A percentile compares a stretch with the other conserved stretches of the same genome.
These are phyloP conservation scores for Pterocles gutturalis DNA, from an alignment of 2,113 vertebrate species.

Conservation along the genomic window DNA sequence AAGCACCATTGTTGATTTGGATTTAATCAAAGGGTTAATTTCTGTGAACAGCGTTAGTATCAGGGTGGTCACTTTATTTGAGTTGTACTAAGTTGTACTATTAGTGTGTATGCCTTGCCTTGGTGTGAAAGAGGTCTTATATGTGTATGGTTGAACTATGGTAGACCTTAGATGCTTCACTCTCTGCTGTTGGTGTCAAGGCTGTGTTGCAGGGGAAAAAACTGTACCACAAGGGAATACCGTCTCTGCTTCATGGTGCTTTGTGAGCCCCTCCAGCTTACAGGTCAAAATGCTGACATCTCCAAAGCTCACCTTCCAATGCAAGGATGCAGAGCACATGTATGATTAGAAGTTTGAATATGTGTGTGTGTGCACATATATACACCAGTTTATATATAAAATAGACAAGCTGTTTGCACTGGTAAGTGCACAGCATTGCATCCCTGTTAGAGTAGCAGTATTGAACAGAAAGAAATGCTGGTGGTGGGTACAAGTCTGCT, in stretches of 20 bases:
- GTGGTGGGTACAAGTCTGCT: background rate
- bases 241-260: fast-evolving
- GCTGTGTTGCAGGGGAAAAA: background rate
- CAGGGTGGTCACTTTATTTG: background rate
- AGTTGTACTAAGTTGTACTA: background rate
- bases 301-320: background rate
- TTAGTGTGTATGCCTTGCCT: too few relatives aligned
- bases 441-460: background rate
- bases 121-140: background rate
- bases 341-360: background rate
- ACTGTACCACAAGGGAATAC: background rate
- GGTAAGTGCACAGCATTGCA: background rate
- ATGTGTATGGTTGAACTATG: fast-evolving
- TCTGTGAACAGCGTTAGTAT: background rate
- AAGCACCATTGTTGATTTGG: background rate
- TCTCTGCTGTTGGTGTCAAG: background rate
- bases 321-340: background rate
- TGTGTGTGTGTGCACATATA: too few relatives aligned
- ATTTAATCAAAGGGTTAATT: background rate
- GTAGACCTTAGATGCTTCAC: background rate
- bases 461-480: background rate
- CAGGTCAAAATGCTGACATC: background rate
- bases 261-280: background rate
- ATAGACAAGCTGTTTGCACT: background rate
- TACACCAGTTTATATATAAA: background rate